Conservation (phyloP, 2,113 vertebrate genomes). For the Leptodactylus fuscus region DNA sequence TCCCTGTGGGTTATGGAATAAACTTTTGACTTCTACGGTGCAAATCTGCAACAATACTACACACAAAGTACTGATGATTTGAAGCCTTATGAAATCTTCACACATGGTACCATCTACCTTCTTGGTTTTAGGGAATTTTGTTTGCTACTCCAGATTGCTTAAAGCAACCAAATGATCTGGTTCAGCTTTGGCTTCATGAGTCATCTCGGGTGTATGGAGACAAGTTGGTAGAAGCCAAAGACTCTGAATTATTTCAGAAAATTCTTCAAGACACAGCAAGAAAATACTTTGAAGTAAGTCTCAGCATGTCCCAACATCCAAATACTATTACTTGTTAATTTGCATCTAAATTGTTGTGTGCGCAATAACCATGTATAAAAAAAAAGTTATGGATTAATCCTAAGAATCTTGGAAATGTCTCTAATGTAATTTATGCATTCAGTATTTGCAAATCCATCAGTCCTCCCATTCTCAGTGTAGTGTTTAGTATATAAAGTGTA, state of each 20-base stretch:
- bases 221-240: slow-evolving; percentile 76
- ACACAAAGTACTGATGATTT: not conserved
- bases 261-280: slow-evolving; percentile 72
- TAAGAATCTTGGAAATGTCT: too few species aligned
- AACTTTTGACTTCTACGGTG: too few species aligned
- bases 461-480: too few species aligned
- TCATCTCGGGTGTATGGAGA: slow-evolving; percentile 78
- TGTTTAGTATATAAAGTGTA: too few species aligned
- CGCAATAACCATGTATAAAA: too few species aligned
- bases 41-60: not conserved
- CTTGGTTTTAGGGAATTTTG: slow-evolving; percentile 75
- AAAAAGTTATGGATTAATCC: too few species aligned
- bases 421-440: too few species aligned
- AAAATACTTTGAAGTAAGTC: slow-evolving; percentile 78
- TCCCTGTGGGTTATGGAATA: too few species aligned
- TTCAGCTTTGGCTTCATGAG: slow-evolving; percentile 79
- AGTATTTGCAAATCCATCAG: too few species aligned
- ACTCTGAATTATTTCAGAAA: slow-evolving; percentile 76
- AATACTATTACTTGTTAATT: not conserved
- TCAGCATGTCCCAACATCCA: not conserved
- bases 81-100: not conserved
- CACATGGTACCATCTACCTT: not conserved
- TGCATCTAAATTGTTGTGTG: too few species aligned
- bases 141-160: slow-evolving; percentile 76
- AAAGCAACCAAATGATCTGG: slow-evolving; percentile 71